Evolutionary conservation across 2,888 invertebrate species (phyloP).

Genomic region (Spicauda simplicius): DNA sequence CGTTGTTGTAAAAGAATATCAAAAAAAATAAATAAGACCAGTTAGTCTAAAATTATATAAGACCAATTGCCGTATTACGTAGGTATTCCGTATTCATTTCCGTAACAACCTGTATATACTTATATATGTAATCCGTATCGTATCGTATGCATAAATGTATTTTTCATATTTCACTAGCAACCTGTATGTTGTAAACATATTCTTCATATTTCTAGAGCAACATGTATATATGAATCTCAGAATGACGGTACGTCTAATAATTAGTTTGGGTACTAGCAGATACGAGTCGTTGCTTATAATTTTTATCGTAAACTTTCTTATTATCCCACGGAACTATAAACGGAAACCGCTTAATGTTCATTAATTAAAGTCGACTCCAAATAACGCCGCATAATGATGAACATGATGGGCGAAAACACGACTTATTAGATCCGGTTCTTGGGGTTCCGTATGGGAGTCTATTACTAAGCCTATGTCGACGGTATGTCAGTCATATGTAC

Average conservation of each 20-base stretch:
- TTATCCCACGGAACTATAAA: constrained; percentile 51
- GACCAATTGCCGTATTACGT: too few relatives aligned
- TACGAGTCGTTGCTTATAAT: constrained; percentile 50
- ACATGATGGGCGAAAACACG: constrained; percentile 5
- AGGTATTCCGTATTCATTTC: too few relatives aligned
- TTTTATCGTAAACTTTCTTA: constrained; percentile 55
- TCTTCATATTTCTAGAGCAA: constrained; percentile 40
- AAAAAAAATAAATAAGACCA: too few relatives aligned
- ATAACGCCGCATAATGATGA: constrained; percentile 9
- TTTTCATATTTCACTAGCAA: too few relatives aligned
- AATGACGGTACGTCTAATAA: constrained; percentile 51
- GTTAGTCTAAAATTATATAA: too few relatives aligned
- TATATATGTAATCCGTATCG: too few relatives aligned
- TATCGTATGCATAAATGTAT: too few relatives aligned
- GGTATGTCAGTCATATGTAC: too few relatives aligned
- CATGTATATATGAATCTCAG: constrained; percentile 46
- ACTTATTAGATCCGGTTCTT: not conserved
- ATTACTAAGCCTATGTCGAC: too few relatives aligned
- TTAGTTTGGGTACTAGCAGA: constrained; percentile 52
- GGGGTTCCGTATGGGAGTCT: not conserved
- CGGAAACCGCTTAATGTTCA: constrained; percentile 49
- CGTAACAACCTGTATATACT: too few relatives aligned
- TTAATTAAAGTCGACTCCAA: constrained; percentile 41
- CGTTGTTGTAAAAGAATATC: too few relatives aligned
- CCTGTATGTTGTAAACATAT: too few relatives aligned